Conservation (phyloP, 2,888 invertebrate genomes). For the Eristalis arbustorum region DNA sequence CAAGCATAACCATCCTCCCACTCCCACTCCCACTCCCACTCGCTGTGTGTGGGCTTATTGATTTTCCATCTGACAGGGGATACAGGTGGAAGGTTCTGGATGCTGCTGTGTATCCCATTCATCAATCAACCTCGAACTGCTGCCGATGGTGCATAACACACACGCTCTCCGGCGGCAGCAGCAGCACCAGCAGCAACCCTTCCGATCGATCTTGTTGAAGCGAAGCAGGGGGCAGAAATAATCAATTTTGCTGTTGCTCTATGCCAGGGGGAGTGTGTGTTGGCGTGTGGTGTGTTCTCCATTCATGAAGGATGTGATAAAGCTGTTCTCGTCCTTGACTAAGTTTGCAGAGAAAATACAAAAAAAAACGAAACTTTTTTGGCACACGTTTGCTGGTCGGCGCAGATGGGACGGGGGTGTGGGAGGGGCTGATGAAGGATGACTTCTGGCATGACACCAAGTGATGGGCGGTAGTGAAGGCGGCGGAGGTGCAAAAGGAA, state of each 20-base stretch:
- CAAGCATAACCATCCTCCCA: neutral
- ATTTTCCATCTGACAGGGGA: constrained; percentile 21
- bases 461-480: neutral
- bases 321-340: neutral
- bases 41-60: constrained; percentile 18
- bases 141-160: constrained; percentile 21
- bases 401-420: neutral
- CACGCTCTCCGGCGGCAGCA: constrained; percentile 10
- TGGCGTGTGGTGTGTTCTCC: neutral
- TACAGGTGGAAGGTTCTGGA: constrained; percentile 39
- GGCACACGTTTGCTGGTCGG: neutral
- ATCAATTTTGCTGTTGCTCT: constrained; percentile 41
- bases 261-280: constrained; percentile 12
- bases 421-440: neutral
- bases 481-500: neutral
- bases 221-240: neutral
- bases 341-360: neutral
- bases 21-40: no score
- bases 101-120: constrained; percentile 37
- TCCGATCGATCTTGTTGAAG: constrained; percentile 49
- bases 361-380: neutral
- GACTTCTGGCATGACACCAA: neutral
- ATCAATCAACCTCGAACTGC: constrained; percentile 53
- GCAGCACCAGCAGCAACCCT: constrained; percentile 5
- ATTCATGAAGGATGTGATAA: neutral